Evolutionary conservation across 2,797 vertebrate species (phyloP), one percentile per base, ranked within the genome.

Genomic region (Iguana delicatissima): DNA sequence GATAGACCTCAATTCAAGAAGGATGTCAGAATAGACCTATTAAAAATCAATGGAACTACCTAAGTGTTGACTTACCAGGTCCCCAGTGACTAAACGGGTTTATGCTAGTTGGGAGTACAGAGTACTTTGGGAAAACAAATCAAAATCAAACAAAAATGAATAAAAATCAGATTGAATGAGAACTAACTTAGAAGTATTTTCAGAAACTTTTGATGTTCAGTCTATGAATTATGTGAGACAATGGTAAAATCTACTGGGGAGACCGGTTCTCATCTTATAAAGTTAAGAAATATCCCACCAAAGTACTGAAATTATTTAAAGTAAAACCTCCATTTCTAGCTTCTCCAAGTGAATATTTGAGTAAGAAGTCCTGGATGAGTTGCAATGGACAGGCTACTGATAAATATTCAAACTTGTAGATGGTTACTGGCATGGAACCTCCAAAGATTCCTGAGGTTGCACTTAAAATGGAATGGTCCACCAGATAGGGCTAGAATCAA

Each of bases 201-300:
- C 73, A 79, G 4, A 57, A 82, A 24, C 38, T 20, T 87, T 35
- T 64, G 55, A 18, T 16, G 22, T 67, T 32, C 35, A 67, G n/a
- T 67, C 35, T 16, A 18, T 42, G 80, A 73, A 85, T 73, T 88
- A 38, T 72, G 10, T 72, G 72, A 13, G 74, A 67, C 8, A 24
- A 76, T 1, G 32, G 9, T 80, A 86, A 62, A 0, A 4, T 20
- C 2, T 0, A 0, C 20, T 79, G 1, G 69, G 86, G 50, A 0
- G n/a, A 62, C 1, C 26, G 77, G 80, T 90, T 83, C 38, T 62
- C 81, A 84, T 55, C 89, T 74, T 18, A 2, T 55, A 69, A 80
- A 79, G 42, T 64, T 74, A 72, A 67, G 57, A 91, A 92, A 91
- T 16, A 79, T 74, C 42, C 38, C 32, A 32, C n/a, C 46, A 69